These are phyloP conservation scores for Potorous gilbertii DNA, from an alignment of 2,797 vertebrate species.

Conservation along the genomic window DNA sequence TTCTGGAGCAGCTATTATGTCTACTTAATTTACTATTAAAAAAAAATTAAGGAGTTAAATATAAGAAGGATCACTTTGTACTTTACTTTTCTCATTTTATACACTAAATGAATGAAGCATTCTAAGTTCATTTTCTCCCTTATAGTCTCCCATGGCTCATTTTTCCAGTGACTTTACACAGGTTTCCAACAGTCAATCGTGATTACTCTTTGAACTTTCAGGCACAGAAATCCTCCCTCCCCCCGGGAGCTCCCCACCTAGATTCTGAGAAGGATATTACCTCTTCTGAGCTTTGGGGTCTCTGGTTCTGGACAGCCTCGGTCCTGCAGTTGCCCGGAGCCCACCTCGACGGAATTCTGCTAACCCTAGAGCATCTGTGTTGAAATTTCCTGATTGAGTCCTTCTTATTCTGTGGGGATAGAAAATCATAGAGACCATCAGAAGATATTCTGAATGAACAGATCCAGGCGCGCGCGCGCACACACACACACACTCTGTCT, in stretches of 20 bases:
- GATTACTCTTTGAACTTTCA: background rate
- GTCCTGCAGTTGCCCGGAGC: constrained; percentile 95
- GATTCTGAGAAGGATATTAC: constrained; percentile 61
- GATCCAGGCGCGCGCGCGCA: background rate
- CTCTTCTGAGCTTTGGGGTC: constrained; percentile 88
- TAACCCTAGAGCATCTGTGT: constrained; percentile 89
- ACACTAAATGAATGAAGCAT: background rate
- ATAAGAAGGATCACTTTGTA: background rate
- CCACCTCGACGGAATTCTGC: constrained; percentile 94
- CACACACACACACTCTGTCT: background rate
- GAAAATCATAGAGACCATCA: constrained; percentile 15
- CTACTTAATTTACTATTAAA: background rate
- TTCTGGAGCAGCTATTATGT: background rate
- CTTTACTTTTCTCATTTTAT: background rate
- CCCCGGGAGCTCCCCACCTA: background rate
- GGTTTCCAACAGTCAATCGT: background rate
- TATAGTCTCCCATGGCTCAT: background rate
- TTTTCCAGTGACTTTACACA: constrained; percentile 1
- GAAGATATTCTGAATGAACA: background rate
- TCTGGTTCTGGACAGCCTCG: constrained; percentile 92
- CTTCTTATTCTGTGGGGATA: constrained; percentile 90
- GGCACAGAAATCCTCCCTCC: background rate
- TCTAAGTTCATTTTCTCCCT: background rate
- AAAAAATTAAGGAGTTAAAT: background rate
- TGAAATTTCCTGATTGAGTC: constrained; percentile 94